Evolutionary conservation across 2,888 invertebrate genomes (phyloP), one percentile per base, ranked within the genome.

Genomic region (Scaptomyza cyrtandrae): DNA sequence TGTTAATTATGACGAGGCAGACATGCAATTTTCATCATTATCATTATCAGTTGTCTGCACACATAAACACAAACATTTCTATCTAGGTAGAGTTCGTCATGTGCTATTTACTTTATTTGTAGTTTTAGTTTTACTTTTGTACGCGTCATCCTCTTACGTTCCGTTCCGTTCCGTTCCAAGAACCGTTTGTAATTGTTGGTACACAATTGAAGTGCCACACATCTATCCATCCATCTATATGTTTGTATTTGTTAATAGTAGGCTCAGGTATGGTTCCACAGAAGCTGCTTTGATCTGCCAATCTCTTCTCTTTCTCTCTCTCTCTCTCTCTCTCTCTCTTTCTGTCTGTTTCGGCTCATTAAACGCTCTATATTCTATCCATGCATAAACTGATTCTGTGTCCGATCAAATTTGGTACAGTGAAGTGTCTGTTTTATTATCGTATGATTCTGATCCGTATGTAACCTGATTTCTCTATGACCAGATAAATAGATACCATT

Each of bases 121-220:
- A 73, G 66, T 70, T 72, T 72, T 24, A 41, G 41, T 63, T 52
- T 33, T 52, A 61, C 52, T 45, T 63, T 63, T 61, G 19, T 45
- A 3, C 61, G 29, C 31, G 63, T 63, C 63, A 61, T 61, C 31
- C 59, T 63, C 61, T 63, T 62, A 61, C 48, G 61, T 76, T 75
- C 79, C 71, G 73, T 85, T 85, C 84, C 48, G 61, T 76, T 75
- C 79, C 71, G 73, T 85, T 85, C 84, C 71, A 64, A 82, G 86
- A 86, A 86, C 75, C 46, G 67, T 75, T 69, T 31, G 65, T 45
- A 60, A 77, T 80, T 69, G 70, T 69, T 69, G 10, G 29, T n/a
- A 37, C 49, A 24, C 24, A 24, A 24, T 24, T 24, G 24, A 24
- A 24, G 44, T 54, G 41, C 13, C 13, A 9, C 45, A 52, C 16